Evolutionary conservation across 2,888 invertebrate species (phyloP).

Genomic region (Autographa pulchrina): DNA sequence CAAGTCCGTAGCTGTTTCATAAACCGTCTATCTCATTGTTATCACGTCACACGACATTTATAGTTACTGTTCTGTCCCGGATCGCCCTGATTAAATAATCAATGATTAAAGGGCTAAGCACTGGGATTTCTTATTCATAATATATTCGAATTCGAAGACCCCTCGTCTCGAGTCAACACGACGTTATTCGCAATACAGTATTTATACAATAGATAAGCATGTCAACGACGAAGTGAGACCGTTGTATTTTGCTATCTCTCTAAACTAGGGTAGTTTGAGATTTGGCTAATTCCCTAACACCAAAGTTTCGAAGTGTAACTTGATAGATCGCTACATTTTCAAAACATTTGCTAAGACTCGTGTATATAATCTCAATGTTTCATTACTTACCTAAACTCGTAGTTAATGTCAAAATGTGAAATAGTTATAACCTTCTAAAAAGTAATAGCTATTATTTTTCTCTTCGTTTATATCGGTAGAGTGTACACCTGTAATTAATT

Average conservation of each 20-base stretch:
- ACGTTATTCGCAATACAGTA: slow-evolving; percentile 60
- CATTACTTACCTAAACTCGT: slow-evolving; percentile 30
- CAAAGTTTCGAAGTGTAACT: slow-evolving; percentile 58
- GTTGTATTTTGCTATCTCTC: slow-evolving; percentile 58
- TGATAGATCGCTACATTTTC: slow-evolving; percentile 61
- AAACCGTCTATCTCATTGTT: slow-evolving; percentile 84
- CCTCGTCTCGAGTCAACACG: slow-evolving; percentile 57
- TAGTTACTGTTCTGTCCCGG: slow-evolving; percentile 73
- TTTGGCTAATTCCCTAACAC: slow-evolving; percentile 58
- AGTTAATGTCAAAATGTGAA: slow-evolving; percentile 27
- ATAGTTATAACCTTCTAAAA: slow-evolving; percentile 34
- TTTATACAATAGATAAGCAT: slow-evolving; percentile 65
- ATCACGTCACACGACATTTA: slow-evolving; percentile 83
- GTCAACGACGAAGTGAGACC: slow-evolving; percentile 54
- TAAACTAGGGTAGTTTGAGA: slow-evolving; percentile 57
- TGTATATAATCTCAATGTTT: slow-evolving; percentile 48
- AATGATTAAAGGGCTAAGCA: slow-evolving; percentile 61
- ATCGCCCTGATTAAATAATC: slow-evolving; percentile 76
- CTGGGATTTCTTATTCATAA: slow-evolving; percentile 65
- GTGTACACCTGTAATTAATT: too few relatives aligned
- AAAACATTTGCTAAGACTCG: slow-evolving; percentile 52
- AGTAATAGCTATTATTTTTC: neutral
- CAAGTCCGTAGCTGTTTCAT: slow-evolving; percentile 78
- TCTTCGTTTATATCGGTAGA: too few relatives aligned
- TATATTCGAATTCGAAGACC: slow-evolving; percentile 47